Evolutionary conservation across 2,113 vertebrate species (phyloP).

Genomic region (Meleagris gallopavo): DNA sequence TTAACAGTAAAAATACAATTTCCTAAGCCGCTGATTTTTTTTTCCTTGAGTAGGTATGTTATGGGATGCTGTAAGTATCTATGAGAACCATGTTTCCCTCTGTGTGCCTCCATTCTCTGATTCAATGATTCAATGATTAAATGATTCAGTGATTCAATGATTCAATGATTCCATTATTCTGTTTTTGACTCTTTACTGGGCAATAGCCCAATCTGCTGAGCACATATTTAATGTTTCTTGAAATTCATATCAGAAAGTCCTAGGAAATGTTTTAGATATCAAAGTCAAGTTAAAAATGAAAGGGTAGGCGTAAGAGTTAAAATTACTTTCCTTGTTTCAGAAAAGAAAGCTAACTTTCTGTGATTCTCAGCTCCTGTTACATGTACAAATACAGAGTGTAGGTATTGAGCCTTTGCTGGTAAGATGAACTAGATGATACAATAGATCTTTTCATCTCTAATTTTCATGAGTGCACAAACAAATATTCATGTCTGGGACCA

Average conservation of each 20-base stretch:
- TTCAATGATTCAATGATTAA: background rate
- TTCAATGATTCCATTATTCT: background rate
- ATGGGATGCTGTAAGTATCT: background rate
- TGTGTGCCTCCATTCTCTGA: background rate
- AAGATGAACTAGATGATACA: background rate
- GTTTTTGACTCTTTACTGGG: background rate
- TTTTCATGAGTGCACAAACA: conserved; percentile 37
- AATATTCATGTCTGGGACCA: conserved; percentile 24
- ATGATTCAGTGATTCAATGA: no score
- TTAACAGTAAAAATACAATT: background rate
- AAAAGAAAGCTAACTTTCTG: background rate
- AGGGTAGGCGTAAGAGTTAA: background rate
- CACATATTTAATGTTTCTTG: background rate
- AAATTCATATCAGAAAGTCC: background rate
- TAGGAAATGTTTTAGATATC: background rate
- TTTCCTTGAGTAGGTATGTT: background rate
- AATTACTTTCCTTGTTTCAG: background rate
- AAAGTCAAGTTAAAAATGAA: background rate
- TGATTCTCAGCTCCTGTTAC: background rate
- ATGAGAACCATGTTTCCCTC: background rate
- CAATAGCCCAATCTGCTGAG: background rate
- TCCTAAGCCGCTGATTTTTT: background rate
- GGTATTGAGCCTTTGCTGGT: background rate
- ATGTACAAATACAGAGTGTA: background rate
- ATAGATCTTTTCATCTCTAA: conserved; percentile 32